Base-by-base conservation (phyloP, 2,113 vertebrate species). In the Eulacestoma nigropectus region DNA sequence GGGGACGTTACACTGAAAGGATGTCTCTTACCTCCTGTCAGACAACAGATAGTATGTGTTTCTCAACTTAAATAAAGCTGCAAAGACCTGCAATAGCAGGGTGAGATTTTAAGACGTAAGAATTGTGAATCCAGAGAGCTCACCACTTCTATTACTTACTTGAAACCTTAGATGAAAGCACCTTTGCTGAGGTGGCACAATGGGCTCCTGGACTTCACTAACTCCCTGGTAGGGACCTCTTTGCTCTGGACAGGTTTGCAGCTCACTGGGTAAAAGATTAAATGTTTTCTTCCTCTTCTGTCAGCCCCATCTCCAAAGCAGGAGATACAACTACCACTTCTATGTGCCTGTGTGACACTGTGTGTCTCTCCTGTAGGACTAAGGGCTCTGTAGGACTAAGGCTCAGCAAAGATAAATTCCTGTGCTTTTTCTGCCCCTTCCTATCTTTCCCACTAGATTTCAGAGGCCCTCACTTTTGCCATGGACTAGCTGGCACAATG, bases 281-380 rank as follows among this genome's bases (percentile, higher is more conserved):
- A n/a, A 32, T 0, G 0, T 7, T 49, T 75, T 59, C n/a, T 19
- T 55, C 16, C 5, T 12, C 37, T 60, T 49, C 19, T 52, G 9
- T 33, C 68, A 80, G 15, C 8, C 16, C 18, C 3, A 1, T 19
- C 26, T 56, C 47, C 11, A 33, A 39, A 85, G 25, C 8, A 63
- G 64, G 19, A 65, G 9, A 8, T 20, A 16, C 0, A 5, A 17
- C 18, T 16, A 7, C 5, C 2, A 1, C n/a, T 41, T 49, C 15
- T 39, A 1, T 4, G 16, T 41, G 11, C 33, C 22, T 22, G 0
- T 26, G n/a, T 41, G 55, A 10, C 41, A 13, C 18, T 19, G 14
- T 20, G 21, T 4, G 2, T 25, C 25, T 37, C 32, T 49, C 10
- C 42, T 4, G 3, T 12, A 64, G n/a, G 16, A 46, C 3, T 32